Conservation (phyloP, 2,888 invertebrate genomes). For the Amphimallon solstitiale region DNA sequence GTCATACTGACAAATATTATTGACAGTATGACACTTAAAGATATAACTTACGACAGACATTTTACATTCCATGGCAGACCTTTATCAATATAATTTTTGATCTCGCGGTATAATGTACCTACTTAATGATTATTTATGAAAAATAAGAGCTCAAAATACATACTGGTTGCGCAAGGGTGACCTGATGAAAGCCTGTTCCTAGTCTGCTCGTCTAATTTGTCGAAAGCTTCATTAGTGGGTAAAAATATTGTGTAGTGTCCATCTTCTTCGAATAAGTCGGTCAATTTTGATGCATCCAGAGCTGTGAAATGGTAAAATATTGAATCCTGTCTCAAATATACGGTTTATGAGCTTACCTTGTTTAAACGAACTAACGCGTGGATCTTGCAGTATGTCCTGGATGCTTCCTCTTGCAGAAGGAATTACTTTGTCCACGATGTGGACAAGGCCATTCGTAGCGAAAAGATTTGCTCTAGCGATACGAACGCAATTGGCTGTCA, state of each 20-base stretch:
- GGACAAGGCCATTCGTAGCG: conserved; percentile 74
- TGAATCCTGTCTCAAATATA: not conserved
- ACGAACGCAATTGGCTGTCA: conserved; percentile 76
- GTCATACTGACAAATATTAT: no score
- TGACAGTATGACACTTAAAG: no score
- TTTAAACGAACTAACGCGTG: conserved; percentile 69
- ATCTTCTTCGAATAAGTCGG: conserved; percentile 65
- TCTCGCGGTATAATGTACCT: no score
- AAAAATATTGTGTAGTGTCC: conserved; percentile 74
- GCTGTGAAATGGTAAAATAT: conserved; percentile 58
- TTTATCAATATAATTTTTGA: no score
- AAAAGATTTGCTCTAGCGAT: conserved; percentile 70
- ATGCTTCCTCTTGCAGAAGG: conserved; percentile 67
- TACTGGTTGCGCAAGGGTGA: conserved; percentile 70
- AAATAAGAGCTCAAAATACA: conserved; percentile 50
- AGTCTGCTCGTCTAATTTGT: conserved; percentile 66
- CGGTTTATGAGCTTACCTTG: conserved; percentile 55
- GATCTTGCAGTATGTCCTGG: conserved; percentile 68
- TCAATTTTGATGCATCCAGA: conserved; percentile 69
- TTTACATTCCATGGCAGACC: no score
- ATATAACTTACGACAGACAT: no score
- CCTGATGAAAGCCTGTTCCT: conserved; percentile 67
- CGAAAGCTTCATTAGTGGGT: conserved; percentile 74
- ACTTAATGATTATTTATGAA: no score
- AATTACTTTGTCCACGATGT: conserved; percentile 71